These are phyloP conservation scores for Ictalurus furcatus DNA, from an alignment of 2,113 vertebrate species.

Conservation along the genomic window DNA sequence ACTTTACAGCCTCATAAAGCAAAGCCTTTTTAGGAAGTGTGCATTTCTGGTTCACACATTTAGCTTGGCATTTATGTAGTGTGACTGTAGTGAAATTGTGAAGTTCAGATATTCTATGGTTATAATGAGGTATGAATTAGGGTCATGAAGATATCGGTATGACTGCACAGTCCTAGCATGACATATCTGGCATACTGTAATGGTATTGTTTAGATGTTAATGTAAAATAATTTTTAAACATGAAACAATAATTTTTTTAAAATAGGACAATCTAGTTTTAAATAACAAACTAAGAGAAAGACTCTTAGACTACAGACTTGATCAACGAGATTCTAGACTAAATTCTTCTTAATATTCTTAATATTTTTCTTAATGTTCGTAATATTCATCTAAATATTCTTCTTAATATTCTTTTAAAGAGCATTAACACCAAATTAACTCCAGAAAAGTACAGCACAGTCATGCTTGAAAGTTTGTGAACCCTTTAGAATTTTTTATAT, in stretches of 20 bases:
- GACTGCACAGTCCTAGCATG: not conserved
- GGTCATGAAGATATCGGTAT: not conserved
- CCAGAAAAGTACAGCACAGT: not conserved
- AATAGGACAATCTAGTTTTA: not conserved
- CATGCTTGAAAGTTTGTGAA: too few relatives aligned
- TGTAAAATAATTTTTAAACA: not conserved
- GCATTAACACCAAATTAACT: not conserved
- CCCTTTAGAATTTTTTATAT: too few relatives aligned
- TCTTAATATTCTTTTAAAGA: not conserved
- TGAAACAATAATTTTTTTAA: not conserved
- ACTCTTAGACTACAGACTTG: not conserved
- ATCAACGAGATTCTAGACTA: not conserved
- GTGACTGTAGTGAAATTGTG: not conserved
- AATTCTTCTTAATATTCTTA: not conserved
- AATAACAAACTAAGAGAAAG: not conserved
- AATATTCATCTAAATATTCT: too few relatives aligned
- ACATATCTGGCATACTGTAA: not conserved
- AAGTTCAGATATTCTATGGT: not conserved
- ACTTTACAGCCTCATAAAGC: not conserved
- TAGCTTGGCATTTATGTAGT: not conserved
- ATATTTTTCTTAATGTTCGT: not conserved
- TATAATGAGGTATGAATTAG: not conserved
- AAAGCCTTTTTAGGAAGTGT: constrained; percentile 5
- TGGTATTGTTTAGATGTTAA: not conserved
- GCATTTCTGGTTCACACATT: not conserved